These are phyloP conservation scores for Sitta europaea DNA, from an alignment of 2,113 vertebrate species.

Conservation along the genomic window DNA sequence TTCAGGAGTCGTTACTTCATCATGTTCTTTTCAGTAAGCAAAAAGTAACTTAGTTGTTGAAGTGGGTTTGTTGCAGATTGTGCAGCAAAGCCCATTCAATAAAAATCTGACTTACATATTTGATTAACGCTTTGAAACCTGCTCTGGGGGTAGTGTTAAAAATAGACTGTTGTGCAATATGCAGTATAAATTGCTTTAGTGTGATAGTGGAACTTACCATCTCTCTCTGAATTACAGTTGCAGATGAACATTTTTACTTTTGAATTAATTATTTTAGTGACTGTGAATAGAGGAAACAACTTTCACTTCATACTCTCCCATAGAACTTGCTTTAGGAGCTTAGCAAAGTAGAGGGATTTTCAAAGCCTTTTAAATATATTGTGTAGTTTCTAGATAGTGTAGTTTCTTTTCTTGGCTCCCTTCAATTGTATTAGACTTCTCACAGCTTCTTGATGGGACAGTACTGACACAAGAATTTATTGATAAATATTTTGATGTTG, in stretches of 20 bases:
- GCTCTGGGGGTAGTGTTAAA: neutral
- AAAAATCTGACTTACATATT: neutral
- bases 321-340: neutral
- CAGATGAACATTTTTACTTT: neutral
- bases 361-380: neutral
- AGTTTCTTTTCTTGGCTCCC: neutral
- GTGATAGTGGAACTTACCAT: neutral
- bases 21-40: neutral
- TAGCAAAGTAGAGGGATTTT: neutral
- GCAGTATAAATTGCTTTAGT: neutral
- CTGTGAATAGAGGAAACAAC: neutral
- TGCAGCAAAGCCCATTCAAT: neutral
- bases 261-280: neutral
- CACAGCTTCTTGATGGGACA: neutral
- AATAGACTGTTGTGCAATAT: neutral
- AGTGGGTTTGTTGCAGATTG: neutral
- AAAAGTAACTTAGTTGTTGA: neutral
- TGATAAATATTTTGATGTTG: neutral
- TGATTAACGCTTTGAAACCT: neutral
- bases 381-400: rapidly evolving
- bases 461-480: neutral
- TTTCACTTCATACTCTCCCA: neutral
- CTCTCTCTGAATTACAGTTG: neutral
- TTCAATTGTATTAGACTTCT: neutral
- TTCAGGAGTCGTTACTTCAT: neutral